Percentiles rank a stretch among this genome's conserved stretches.
Conservation (phyloP, 2,797 vertebrate genomes). For the Artibeus lituratus region DNA sequence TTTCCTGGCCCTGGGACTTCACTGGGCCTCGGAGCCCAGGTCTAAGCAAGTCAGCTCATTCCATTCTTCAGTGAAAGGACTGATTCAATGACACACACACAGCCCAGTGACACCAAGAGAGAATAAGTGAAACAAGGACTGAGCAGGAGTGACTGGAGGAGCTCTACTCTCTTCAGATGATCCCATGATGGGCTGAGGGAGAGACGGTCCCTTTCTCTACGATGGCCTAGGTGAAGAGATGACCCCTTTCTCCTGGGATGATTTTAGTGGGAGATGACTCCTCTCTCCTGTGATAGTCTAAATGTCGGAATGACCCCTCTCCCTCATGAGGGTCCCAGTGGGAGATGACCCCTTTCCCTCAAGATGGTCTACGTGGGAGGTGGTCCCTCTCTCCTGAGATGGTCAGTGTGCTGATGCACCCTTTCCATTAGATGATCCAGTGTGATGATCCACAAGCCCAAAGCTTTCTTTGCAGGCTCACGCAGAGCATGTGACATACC, state of each 20-base stretch:
- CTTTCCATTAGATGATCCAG: not conserved
- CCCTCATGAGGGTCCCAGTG: not conserved
- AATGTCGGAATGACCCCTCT: not conserved
- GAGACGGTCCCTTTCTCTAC: not conserved
- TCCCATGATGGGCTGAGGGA: not conserved
- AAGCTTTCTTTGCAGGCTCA: not conserved
- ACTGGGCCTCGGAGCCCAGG: not conserved
- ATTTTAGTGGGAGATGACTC: not conserved
- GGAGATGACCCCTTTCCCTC: not conserved
- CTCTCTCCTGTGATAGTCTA: not conserved
- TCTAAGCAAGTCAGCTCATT: not conserved
- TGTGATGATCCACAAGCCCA: not conserved
- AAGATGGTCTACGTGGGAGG: not conserved
- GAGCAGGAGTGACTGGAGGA: not conserved
- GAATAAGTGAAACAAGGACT: not conserved
- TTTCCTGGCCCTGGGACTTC: not conserved
- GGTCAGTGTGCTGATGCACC: not conserved
- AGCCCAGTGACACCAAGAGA: not conserved
- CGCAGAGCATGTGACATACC: not conserved
- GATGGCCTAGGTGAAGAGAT: not conserved
- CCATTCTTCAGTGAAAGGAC: not conserved
- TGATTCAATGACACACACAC: not conserved
- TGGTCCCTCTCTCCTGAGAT: not conserved
- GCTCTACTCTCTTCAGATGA: not conserved
- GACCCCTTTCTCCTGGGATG: not conserved